phyloP scores from a whole-genome alignment of 2,888 invertebrate genomes.

The Drosophila vallismaia region DNA sequence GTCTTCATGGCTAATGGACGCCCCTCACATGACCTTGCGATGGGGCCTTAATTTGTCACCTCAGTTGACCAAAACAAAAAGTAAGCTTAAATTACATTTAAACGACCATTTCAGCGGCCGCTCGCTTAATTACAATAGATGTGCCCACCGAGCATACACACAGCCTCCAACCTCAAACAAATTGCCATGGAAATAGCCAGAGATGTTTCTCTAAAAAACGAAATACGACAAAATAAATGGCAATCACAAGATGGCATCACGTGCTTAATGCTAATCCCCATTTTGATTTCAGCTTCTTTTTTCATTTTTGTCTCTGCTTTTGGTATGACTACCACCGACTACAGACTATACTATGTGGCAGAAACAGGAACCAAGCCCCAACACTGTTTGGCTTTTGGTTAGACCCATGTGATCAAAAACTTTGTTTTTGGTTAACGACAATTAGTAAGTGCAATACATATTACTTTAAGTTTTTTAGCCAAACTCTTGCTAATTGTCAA shows the following conservation, averaged over 20 bases:
- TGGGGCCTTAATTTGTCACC: conserved; percentile 73
- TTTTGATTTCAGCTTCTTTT: conserved; percentile 28
- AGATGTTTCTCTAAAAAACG: conserved; percentile 28
- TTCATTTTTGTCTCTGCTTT: conserved; percentile 16
- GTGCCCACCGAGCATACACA: conserved; percentile 30
- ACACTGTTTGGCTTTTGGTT: conserved; percentile 57
- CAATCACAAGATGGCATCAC: conserved; percentile 54
- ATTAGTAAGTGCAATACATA: conserved; percentile 62
- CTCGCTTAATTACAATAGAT: conserved; percentile 60
- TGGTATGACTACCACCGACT: not conserved
- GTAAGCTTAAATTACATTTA: conserved; percentile 73
- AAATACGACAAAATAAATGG: conserved; percentile 27
- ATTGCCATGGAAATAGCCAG: conserved; percentile 8
- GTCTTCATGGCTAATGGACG: conserved; percentile 76
- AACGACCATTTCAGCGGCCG: conserved; percentile 62
- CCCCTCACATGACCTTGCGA: conserved; percentile 76
- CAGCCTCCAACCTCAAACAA: conserved; percentile 3
- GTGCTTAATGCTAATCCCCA: conserved; percentile 58
- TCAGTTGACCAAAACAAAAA: conserved; percentile 59
- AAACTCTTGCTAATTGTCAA: conserved; percentile 65
- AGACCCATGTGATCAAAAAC: conserved; percentile 64
- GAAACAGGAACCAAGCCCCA: conserved; percentile 57
- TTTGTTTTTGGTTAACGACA: conserved; percentile 45
- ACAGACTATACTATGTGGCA: conserved; percentile 12
- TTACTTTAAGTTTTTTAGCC: conserved; percentile 18